Evolutionary conservation across 53 echinoderm and acorn worm species (phyloP), one percentile per base, ranked within the genome.

Genomic region (Holothuria scabra): DNA sequence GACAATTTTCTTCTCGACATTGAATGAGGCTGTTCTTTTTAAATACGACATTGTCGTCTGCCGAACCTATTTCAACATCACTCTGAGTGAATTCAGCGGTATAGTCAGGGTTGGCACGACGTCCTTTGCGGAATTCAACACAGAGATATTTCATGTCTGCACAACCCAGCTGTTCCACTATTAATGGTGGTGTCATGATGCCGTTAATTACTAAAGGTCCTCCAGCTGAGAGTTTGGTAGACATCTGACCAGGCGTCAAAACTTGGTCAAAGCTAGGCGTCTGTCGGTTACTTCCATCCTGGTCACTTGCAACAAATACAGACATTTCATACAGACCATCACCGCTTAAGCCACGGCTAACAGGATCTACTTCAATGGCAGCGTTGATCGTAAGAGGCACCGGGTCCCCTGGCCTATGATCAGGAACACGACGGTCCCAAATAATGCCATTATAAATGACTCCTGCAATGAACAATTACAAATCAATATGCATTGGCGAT

Each of bases 51-150:
- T 32, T 26, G 32, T 81, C 82, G 12, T 81, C 82, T 64, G 62
- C 82, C 41, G 82, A 81, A 41, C 62, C 82, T 13, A 81, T 33
- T 29, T 81, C 82, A 23, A 8, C 20, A 8, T 81, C 78, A 78
- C 57, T 58, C 58, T 78, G 78, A 13, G 78, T 57, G 58, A 78
- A 78, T 29, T 78, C 58, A 23, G 78, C 78, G 5, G 78, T 81
- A 63, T 81, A 81, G 46, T 81, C 82, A 12, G 82, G 82, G 25
- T 64, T 61, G 28, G 82, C 38, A 26, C 82, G 22, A 25, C 19
- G 28, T 3, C 82, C 82, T 28, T 64, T 81, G 2, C 82, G 22
- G 29, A 81, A 81, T 81, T 81, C 82, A 81, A 81, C 62, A 33
- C 82, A 81, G 25, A 81, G 82, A 41, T 64, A 64, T 41, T 25